Evolutionary conservation across 2,113 vertebrate species (phyloP).

Genomic region (Sarotherodon lohbergeri): DNA sequence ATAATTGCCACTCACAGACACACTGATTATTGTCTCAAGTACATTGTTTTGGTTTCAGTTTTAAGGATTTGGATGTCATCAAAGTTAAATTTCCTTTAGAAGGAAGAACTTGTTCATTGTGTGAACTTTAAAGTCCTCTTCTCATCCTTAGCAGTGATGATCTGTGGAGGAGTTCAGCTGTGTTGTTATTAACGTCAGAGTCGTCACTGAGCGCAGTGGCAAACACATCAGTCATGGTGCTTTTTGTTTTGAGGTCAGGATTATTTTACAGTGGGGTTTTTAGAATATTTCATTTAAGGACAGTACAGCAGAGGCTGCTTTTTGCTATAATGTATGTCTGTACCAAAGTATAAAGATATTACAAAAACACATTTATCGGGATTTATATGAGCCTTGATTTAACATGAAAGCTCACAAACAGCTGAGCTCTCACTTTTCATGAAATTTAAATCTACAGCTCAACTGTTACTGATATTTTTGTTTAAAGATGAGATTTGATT

Average conservation of each 20-base stretch:
- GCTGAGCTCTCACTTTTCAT: background rate
- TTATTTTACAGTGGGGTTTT: background rate
- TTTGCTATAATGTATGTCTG: background rate
- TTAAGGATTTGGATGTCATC: background rate
- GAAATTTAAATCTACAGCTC: background rate
- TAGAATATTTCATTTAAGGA: background rate
- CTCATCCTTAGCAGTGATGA: background rate
- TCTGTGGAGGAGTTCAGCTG: background rate
- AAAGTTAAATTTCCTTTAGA: background rate
- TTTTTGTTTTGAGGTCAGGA: background rate
- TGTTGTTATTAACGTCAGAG: background rate
- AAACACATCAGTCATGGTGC: background rate
- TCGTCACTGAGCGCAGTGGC: background rate
- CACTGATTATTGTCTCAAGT: background rate
- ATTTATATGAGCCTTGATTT: background rate
- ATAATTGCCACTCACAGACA: background rate
- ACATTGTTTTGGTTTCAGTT: background rate
- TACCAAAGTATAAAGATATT: background rate
- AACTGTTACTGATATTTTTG: background rate
- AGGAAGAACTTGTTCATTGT: background rate
- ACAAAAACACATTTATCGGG: background rate
- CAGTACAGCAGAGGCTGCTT: accelerated
- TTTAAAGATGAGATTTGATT: background rate
- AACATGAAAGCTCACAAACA: background rate
- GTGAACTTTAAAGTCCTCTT: background rate